Percentiles rank a stretch among this genome's conserved stretches.
Conservation (phyloP, 2,888 invertebrate genomes). For the Oxytorus armatus region DNA sequence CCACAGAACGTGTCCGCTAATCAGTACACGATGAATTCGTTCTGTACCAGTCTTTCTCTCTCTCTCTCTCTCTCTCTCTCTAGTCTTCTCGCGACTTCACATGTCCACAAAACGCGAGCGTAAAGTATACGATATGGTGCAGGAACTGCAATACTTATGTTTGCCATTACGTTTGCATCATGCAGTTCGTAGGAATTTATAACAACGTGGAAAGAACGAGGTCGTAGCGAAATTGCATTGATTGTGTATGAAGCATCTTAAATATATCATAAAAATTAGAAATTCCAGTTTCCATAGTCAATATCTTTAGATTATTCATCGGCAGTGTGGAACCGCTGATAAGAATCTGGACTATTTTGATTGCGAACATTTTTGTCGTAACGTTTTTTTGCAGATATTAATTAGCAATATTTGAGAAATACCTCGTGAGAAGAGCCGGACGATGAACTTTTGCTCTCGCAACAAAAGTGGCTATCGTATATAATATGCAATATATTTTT, state of each 20-base stretch:
- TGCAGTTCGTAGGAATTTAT: background rate
- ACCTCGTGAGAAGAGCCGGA: no score
- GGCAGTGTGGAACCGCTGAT: no score
- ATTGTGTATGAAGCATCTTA: background rate
- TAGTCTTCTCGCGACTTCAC: background rate
- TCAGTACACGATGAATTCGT: constrained; percentile 61
- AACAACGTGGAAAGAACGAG: background rate
- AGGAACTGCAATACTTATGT: constrained; percentile 12
- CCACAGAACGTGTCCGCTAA: constrained; percentile 61
- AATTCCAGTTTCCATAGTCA: background rate
- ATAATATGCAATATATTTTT: no score
- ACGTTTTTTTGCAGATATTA: no score
- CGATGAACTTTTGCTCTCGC: no score
- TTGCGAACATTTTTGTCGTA: no score
- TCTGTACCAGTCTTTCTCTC: constrained; percentile 25
- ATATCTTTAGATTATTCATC: background rate
- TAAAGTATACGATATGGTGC: constrained; percentile 9
- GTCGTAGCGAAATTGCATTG: background rate
- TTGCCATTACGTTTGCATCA: background rate
- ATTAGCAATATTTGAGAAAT: no score
- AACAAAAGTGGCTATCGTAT: no score
- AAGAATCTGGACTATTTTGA: no score
- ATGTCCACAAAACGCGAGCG: constrained; percentile 2
- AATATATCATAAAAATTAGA: background rate
- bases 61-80: constrained; percentile 3